phyloP scores from a whole-genome alignment of 2,797 vertebrate genomes.

The Sebastes reedi region DNA sequence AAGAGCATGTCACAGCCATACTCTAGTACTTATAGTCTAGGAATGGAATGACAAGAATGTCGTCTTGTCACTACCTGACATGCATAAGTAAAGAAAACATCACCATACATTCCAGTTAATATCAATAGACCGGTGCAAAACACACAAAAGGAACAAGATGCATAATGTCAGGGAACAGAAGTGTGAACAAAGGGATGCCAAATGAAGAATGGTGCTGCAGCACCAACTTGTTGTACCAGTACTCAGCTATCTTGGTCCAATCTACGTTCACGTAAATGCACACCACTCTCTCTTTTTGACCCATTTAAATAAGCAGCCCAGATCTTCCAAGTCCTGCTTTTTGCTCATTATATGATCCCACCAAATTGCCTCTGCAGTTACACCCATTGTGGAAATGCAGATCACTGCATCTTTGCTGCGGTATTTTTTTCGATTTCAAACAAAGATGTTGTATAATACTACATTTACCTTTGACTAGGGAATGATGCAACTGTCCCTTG shows the following conservation, averaged over 20 bases:
- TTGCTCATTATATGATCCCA: neutral
- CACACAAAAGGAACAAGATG: neutral
- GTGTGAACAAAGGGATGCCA: constrained; percentile 10
- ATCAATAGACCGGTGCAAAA: constrained; percentile 2
- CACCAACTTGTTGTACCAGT: constrained; percentile 2
- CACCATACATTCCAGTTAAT: neutral
- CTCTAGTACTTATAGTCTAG: neutral
- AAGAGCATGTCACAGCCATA: neutral
- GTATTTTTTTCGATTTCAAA: neutral
- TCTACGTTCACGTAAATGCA: neutral
- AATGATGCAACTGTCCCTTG: constrained; percentile 3
- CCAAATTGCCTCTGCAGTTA: neutral
- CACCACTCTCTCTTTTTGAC: neutral
- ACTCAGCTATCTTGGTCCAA: neutral
- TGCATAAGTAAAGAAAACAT: neutral
- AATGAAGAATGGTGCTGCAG: constrained; percentile 2
- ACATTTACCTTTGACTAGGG: constrained; percentile 1
- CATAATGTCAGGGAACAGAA: constrained; percentile 2
- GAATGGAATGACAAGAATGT: neutral
- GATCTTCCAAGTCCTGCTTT: neutral
- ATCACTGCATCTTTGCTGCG: neutral
- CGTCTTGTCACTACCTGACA: neutral
- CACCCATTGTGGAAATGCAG: neutral
- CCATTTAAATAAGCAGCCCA: neutral
- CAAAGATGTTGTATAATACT: neutral